phyloP scores from a whole-genome alignment of 2,797 vertebrate species.

The Gallinago solitaria region DNA sequence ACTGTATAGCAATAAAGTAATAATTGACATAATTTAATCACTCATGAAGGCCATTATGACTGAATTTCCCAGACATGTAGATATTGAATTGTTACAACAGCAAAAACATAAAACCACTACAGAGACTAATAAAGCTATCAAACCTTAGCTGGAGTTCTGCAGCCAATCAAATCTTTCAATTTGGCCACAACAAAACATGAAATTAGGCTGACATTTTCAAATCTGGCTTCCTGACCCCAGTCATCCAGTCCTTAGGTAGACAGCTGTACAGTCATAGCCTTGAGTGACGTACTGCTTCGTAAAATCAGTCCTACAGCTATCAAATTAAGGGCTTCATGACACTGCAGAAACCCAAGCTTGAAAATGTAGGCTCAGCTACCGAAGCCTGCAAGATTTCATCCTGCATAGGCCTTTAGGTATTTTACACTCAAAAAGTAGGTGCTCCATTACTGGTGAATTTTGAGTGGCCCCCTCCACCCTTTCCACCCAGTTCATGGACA shows the following conservation, averaged over 20 bases:
- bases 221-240: not conserved
- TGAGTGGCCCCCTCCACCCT: fast-evolving
- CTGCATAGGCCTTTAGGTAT: fast-evolving
- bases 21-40: not conserved
- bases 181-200: not conserved
- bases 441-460: not conserved
- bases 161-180: not conserved
- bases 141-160: not conserved
- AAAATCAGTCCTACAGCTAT: not conserved
- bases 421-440: not conserved
- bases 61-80: not conserved
- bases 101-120: not conserved
- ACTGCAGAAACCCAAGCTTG: not conserved
- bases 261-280: not conserved
- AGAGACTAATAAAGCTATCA: not conserved
- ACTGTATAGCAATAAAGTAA: not conserved
- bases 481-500: not conserved
- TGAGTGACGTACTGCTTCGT: not conserved
- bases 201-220: not conserved
- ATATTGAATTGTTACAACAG: not conserved
- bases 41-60: not conserved
- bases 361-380: not conserved
- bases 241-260: not conserved
- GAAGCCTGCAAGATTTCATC: not conserved
- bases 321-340: not conserved